These are phyloP conservation scores for Acheta domesticus DNA, from an alignment of 2,888 invertebrate species.

Conservation along the genomic window DNA sequence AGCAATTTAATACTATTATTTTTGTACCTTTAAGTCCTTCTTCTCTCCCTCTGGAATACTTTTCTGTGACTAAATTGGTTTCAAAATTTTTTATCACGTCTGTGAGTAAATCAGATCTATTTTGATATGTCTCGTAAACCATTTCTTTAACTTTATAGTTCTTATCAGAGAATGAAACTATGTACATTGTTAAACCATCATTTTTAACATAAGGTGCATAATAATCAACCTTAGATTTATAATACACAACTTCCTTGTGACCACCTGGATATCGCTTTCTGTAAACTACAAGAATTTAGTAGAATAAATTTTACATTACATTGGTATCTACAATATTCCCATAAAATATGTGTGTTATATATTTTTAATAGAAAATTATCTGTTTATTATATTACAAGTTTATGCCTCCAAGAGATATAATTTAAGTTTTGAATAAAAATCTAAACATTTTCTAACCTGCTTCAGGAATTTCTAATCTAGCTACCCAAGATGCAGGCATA, in stretches of 20 bases:
- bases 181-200: conserved; percentile 67
- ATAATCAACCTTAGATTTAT: conserved; percentile 69
- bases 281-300: conserved; percentile 50
- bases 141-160: conserved; percentile 50
- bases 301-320: too few relatives aligned
- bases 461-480: conserved; percentile 60
- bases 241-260: conserved; percentile 64
- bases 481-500: conserved; percentile 72
- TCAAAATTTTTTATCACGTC: conserved; percentile 54
- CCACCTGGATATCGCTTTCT: conserved; percentile 68
- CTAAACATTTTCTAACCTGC: conserved; percentile 47
- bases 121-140: conserved; percentile 60
- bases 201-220: conserved; percentile 71
- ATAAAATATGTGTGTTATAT: background rate
- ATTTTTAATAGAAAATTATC: background rate
- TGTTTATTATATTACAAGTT: background rate
- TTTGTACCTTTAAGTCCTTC: conserved; percentile 65
- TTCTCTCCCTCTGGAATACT: conserved; percentile 61
- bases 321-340: background rate
- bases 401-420: too few relatives aligned
- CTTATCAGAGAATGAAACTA: conserved; percentile 61
- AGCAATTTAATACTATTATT: too few relatives aligned
- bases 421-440: too few relatives aligned
- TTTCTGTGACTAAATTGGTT: conserved; percentile 56
- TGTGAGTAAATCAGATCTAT: conserved; percentile 63